Conservation (phyloP, 2,113 vertebrate species). For the Equus przewalskii region DNA sequence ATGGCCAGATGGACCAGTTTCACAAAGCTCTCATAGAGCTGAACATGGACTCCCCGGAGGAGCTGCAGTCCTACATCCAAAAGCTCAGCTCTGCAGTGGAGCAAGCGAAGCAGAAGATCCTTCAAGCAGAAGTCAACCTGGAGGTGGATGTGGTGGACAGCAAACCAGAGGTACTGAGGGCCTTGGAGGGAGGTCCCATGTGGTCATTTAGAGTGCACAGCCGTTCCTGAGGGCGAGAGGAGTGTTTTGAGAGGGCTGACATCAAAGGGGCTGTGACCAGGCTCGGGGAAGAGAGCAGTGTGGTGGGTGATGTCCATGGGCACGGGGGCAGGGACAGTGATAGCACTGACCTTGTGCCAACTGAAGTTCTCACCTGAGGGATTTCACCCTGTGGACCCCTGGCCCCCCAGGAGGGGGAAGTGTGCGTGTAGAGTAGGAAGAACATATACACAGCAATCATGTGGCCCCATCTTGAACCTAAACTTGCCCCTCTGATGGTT, state of each 20-base stretch:
- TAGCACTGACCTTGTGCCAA: background rate
- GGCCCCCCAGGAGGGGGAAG: no score
- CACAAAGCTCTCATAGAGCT: conserved; percentile 96
- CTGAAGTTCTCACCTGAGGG: background rate
- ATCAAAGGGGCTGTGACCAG: background rate
- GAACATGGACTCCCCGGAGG: conserved; percentile 99
- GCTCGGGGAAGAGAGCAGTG: background rate
- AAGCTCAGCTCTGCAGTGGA: conserved; percentile 95
- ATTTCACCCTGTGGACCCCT: background rate
- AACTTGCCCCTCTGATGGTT: background rate
- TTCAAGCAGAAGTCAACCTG: conserved; percentile 91
- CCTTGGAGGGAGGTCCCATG: background rate
- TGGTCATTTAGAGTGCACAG: background rate
- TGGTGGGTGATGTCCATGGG: background rate
- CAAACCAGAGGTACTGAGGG: conserved; percentile 90
- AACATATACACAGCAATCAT: accelerated
- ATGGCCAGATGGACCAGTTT: conserved; percentile 93
- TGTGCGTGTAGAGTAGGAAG: background rate
- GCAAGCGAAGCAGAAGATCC: conserved; percentile 92
- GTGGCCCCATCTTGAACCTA: background rate
- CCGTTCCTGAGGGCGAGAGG: background rate
- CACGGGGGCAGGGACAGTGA: accelerated
- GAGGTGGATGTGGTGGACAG: conserved; percentile 92
- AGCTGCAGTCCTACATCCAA: conserved; percentile 97
- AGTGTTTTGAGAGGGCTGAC: background rate